Conservation (phyloP, 2,888 invertebrate genomes). For the Agonum fuliginosum region DNA sequence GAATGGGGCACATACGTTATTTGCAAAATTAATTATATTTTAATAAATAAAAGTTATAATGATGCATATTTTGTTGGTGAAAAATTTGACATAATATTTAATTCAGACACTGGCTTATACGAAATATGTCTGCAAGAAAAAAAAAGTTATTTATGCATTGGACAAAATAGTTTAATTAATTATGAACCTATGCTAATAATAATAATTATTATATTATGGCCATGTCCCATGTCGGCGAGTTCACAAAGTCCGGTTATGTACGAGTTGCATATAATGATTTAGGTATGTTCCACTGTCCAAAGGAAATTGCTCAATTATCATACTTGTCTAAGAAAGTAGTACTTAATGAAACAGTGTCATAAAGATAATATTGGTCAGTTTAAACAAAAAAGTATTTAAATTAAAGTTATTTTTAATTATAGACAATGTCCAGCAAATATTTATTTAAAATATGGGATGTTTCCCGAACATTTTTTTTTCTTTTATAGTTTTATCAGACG, state of each 20-base stretch:
- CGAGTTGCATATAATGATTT: too few species aligned
- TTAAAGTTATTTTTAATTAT: background rate
- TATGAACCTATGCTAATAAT: background rate
- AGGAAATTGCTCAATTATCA: too few species aligned
- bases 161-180: background rate
- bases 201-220: background rate
- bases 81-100: background rate
- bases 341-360: too few species aligned
- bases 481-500: background rate
- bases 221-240: too few species aligned
- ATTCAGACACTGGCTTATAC: conserved; percentile 4
- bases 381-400: too few species aligned
- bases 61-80: background rate
- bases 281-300: too few species aligned
- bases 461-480: background rate
- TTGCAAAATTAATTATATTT: background rate
- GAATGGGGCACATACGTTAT: background rate
- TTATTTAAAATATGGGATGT: conserved; percentile 4
- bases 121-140: background rate
- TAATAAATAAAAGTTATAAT: conserved; percentile 7
- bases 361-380: too few species aligned
- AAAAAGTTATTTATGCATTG: background rate
- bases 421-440: background rate
- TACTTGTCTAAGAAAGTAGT: too few species aligned
- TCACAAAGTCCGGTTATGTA: too few species aligned